Evolutionary conservation across 2,797 vertebrate genomes (phyloP).

Genomic region (Microcaecilia unicolor): DNA sequence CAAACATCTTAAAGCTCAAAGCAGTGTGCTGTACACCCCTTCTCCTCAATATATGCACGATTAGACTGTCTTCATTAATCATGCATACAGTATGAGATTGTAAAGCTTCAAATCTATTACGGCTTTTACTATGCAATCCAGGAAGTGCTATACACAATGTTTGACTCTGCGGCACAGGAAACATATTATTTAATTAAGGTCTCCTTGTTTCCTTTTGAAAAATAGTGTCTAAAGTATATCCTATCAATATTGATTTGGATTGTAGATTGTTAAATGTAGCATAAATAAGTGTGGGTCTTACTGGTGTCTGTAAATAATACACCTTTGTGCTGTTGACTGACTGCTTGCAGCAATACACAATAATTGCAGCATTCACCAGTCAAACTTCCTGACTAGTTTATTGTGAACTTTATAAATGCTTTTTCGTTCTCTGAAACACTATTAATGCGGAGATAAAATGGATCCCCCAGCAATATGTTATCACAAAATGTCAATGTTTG

Average conservation of each 20-base stretch:
- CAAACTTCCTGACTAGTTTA: constrained; percentile 23
- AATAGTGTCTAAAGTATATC: constrained; percentile 22
- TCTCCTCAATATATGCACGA: constrained; percentile 2
- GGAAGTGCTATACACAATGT: neutral
- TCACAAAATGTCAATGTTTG: constrained; percentile 7
- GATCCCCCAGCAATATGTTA: neutral
- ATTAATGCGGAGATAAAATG: constrained; percentile 8
- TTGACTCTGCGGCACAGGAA: neutral
- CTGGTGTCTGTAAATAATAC: constrained; percentile 2
- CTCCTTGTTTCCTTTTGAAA: constrained; percentile 12
- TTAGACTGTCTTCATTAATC: neutral
- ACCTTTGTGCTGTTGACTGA: constrained; percentile 22
- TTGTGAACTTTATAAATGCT: constrained; percentile 17
- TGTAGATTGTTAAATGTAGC: constrained; percentile 21
- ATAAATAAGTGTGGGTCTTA: constrained; percentile 24
- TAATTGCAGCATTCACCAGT: constrained; percentile 15
- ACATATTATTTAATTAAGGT: constrained; percentile 3
- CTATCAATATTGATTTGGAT: constrained; percentile 7
- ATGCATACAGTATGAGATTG: neutral
- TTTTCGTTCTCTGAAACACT: constrained; percentile 8
- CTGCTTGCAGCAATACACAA: constrained; percentile 33
- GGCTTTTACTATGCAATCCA: constrained; percentile 2
- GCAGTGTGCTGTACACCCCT: neutral
- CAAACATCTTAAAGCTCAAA: constrained; percentile 11
- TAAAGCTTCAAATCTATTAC: constrained; percentile 1